Base-by-base conservation (phyloP, 2,797 vertebrate species). In the Notoglanidium macrostoma region DNA sequence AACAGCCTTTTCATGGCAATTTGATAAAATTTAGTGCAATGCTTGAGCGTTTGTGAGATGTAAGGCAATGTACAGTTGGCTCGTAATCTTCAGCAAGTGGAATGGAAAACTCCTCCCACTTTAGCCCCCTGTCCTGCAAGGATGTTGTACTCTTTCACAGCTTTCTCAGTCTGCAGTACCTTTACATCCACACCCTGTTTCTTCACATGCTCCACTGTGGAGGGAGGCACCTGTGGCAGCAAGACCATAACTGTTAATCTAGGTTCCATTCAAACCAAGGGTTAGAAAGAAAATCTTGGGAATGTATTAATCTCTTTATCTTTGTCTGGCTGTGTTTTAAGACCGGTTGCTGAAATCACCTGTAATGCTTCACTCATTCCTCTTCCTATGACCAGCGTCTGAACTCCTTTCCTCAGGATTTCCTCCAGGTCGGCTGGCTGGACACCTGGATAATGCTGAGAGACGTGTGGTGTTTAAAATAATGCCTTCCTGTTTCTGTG, bases 341-440 rank as follows among this genome's bases (percentile, higher is more conserved):
- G 54, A 49, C 29, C 4, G 46, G 1, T 15, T 7, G 7, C 46
- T 54, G 5, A 67, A 76, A 63, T 76, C 91, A 99, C 98, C 97
- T 99, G 97, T 90, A 99, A 93, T 46, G 96, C 97, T 93, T 98
- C 97, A 0, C 90, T 97, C 98, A 98, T 99, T 68, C 98, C 98
- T 89, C 97, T 94, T 77, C 98, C 98, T 1, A 99, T 99, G n/a
- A 99, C 97, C 89, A 99, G 74, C 0, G 94, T 93, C 83, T 97
- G 92, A 0, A 97, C 93, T 0, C 97, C 97, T 88, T 96, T 97
- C 92, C 92, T 94, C 88, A 97, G 91, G 21, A 99, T 95, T 94
- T 99, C 98, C 86, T 99, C 97, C 87, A 98, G 93, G 65, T 99
- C 98, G 23, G 97, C 96, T 6, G 98, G 97, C 65, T 99, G 98